phyloP scores from a whole-genome alignment of 2,113 vertebrate genomes.

The Aramus guarauna region DNA sequence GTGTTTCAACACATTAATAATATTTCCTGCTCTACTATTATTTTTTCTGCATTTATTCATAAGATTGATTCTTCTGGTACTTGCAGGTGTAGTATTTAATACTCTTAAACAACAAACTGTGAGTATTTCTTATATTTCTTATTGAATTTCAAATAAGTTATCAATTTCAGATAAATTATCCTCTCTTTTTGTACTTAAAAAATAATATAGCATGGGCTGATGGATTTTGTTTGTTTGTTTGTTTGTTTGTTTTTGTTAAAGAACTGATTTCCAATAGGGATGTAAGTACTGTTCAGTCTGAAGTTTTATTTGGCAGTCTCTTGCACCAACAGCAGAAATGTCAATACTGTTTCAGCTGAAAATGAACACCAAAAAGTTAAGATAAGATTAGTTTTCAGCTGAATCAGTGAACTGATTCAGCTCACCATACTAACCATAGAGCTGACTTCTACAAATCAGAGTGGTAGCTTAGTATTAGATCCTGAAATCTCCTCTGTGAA shows the following conservation, averaged over 20 bases:
- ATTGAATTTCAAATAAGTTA: background rate
- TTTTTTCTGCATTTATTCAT: background rate
- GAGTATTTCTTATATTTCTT: background rate
- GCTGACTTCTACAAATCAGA: background rate
- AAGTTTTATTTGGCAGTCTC: background rate
- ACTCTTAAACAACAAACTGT: background rate
- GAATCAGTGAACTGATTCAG: background rate
- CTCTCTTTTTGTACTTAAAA: background rate
- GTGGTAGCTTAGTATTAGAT: background rate
- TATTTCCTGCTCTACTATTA: background rate
- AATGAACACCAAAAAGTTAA: background rate
- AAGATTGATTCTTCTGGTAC: background rate
- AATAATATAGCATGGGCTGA: background rate
- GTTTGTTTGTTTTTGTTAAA: background rate
- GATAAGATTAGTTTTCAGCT: background rate
- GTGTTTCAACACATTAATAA: background rate
- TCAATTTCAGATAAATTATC: background rate
- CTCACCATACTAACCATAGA: background rate
- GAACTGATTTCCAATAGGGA: background rate
- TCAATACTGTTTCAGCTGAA: background rate
- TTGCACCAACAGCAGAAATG: background rate
- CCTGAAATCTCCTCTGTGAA: background rate
- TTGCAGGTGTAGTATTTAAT: background rate
- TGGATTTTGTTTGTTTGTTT: background rate
- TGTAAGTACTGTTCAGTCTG: background rate